Evolutionary conservation across 1,140 invertebrate species (phyloP), one percentile per base, ranked within the genome.

Genomic region (Aphis craccivora): DNA sequence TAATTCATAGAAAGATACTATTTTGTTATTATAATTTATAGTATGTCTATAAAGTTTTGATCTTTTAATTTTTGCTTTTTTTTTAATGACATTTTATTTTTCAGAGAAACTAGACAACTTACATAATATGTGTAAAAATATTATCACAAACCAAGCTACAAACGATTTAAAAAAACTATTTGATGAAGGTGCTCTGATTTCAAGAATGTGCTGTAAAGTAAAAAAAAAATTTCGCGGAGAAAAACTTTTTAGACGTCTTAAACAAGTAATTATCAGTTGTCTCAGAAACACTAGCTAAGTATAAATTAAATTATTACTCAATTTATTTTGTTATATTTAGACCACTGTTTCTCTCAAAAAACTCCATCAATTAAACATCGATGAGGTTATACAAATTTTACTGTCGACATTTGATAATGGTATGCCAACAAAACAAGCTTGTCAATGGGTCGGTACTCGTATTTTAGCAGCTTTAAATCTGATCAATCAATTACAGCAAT

Each of bases 201-300:
- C 91, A 22, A 93, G 76, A 55, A 22, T 93, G 35, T 84, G 14
- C 48, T 93, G 76, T 86, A 93, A 93, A 93, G 81, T 86, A 55
- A 93, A 53, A 43, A 93, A 83, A 53, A 93, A 93, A 84, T 93
- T 93, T 83, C 40, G 91, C 30, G 91, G 91, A 86, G 91, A 93
- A 7, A 93, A 93, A 40, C 76, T 93, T 40, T 86, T 93, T 53
- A 93, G 91, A 43, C 91, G 91, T 5, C 91, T 93, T 7, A 93
- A 93, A 84, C 91, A 93, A 83, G 91, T 93, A 93, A 86, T 55
- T 53, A 84, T 51, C 43, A 35, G 22, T 81, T 51, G 4, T 37
- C 18, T 90, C 30, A 91, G 30, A 37, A 35, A 84, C 18, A 51
- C 37, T 84, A 8, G 23, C 1, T 30, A 25, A 2, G 11, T 84